phyloP scores from a whole-genome alignment of 2,797 vertebrate species.

The Melanotaenia pygmaea region DNA sequence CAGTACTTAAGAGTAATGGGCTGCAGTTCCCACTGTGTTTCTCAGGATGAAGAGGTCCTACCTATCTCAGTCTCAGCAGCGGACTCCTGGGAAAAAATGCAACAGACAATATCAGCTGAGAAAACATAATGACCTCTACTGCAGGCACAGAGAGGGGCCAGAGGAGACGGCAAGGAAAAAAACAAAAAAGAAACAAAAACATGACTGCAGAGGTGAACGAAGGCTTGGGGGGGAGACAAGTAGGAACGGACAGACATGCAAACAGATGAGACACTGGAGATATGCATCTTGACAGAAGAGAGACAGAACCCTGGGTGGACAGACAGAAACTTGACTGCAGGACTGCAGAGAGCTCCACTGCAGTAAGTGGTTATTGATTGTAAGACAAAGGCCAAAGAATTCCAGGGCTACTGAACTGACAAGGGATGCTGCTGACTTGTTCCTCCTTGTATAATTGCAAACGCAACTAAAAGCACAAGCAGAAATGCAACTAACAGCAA shows the following conservation, averaged over 20 bases:
- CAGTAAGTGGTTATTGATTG: conserved; percentile 80
- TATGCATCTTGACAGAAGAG: conserved; percentile 35
- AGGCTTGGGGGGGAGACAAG: conserved; percentile 20
- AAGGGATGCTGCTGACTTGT: conserved; percentile 53
- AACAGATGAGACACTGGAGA: conserved; percentile 45
- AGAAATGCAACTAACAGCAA: conserved; percentile 18
- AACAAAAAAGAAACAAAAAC: conserved; percentile 3
- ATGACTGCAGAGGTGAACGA: conserved; percentile 55
- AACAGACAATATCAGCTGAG: conserved; percentile 52
- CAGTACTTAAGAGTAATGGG: conserved; percentile 50
- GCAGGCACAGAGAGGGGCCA: conserved; percentile 39
- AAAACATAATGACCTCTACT: conserved; percentile 67
- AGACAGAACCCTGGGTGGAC: conserved; percentile 40
- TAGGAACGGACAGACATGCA: conserved; percentile 24
- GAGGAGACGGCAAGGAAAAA: conserved; percentile 2
- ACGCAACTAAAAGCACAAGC: conserved; percentile 26
- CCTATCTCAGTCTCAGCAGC: conserved; percentile 32
- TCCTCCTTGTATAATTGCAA: conserved; percentile 33
- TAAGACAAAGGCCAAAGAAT: conserved; percentile 56
- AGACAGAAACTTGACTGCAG: conserved; percentile 56
- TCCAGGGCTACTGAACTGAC: conserved; percentile 41
- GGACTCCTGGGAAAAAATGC: conserved; percentile 43
- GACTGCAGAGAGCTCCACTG: conserved; percentile 53
- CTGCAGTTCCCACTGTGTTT: conserved; percentile 39
- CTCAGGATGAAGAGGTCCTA: conserved; percentile 31